These are phyloP conservation scores for Eclectus roratus DNA, from an alignment of 2,113 vertebrate genomes.

Conservation along the genomic window DNA sequence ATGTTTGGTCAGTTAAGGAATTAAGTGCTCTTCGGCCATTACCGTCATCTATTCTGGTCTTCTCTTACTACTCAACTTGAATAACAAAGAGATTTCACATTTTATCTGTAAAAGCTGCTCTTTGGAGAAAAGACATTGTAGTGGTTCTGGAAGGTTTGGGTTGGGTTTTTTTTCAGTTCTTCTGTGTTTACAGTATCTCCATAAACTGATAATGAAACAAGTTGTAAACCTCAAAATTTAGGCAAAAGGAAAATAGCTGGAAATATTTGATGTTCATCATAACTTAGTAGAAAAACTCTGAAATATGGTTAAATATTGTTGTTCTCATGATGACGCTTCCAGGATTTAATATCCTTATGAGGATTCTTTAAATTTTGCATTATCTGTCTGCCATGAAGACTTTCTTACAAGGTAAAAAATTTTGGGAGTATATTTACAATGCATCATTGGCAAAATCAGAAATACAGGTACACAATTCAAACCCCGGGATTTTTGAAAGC, in stretches of 20 bases:
- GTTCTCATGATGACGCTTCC: neutral
- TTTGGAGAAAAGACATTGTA: neutral
- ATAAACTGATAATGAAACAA: neutral
- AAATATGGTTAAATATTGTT: neutral
- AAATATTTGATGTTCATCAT: neutral
- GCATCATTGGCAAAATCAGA: accelerated
- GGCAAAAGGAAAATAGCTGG: neutral
- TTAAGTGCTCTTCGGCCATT: neutral
- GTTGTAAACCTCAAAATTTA: neutral
- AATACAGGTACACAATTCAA: neutral
- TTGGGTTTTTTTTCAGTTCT: neutral
- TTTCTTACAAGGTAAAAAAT: neutral
- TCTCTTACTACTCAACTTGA: neutral
- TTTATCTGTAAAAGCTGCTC: neutral
- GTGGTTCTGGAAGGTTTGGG: neutral
- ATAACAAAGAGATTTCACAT: neutral
- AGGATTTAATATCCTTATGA: neutral
- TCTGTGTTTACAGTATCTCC: neutral
- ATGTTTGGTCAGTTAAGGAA: neutral
- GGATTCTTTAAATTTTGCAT: neutral
- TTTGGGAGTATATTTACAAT: neutral
- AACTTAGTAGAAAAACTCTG: neutral
- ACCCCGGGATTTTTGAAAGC: neutral
- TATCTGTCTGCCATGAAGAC: neutral
- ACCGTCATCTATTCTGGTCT: neutral